Percentiles rank a stretch among this genome's conserved stretches.
These are phyloP conservation scores for Aldrovandia affinis DNA, from an alignment of 2,797 vertebrate species.

Conservation along the genomic window DNA sequence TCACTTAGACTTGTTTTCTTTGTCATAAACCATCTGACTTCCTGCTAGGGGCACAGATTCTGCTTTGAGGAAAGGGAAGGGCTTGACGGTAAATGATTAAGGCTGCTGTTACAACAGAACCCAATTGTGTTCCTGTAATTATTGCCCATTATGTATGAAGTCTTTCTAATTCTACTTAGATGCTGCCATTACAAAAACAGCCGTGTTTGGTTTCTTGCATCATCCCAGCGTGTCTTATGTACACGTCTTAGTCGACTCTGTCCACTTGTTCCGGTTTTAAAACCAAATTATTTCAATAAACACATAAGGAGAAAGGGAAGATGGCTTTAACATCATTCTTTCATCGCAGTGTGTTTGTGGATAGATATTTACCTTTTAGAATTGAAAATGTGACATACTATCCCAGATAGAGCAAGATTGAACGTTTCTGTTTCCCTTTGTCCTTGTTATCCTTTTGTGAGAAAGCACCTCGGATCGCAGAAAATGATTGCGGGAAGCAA, in stretches of 20 bases:
- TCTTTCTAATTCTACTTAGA: conserved; percentile 44
- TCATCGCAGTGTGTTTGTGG: too few relatives aligned
- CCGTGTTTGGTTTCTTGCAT: conserved; percentile 33
- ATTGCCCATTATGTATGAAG: conserved; percentile 57
- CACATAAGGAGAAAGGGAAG: not conserved
- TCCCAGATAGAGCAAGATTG: conserved; percentile 7
- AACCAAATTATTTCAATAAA: not conserved
- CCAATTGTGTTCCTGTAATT: conserved; percentile 60
- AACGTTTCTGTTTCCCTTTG: not conserved
- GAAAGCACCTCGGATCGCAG: conserved; percentile 46
- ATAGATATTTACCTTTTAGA: conserved; percentile 39
- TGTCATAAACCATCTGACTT: conserved; percentile 71
- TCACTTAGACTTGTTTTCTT: conserved; percentile 69
- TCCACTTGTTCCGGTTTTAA: not conserved
- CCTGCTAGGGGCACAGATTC: conserved; percentile 56
- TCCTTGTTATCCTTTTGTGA: conserved; percentile 31
- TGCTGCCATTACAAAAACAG: conserved; percentile 40
- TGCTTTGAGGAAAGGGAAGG: conserved; percentile 35
- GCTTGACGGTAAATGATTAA: conserved; percentile 72
- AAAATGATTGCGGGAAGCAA: conserved; percentile 41
- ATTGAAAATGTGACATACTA: conserved; percentile 34
- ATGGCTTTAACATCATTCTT: not conserved
- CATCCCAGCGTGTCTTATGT: conserved; percentile 24
- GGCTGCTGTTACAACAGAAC: conserved; percentile 52
- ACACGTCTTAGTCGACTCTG: not conserved